Conservation (phyloP, 2,113 vertebrate species). For the Andinoacara biseriatus region DNA sequence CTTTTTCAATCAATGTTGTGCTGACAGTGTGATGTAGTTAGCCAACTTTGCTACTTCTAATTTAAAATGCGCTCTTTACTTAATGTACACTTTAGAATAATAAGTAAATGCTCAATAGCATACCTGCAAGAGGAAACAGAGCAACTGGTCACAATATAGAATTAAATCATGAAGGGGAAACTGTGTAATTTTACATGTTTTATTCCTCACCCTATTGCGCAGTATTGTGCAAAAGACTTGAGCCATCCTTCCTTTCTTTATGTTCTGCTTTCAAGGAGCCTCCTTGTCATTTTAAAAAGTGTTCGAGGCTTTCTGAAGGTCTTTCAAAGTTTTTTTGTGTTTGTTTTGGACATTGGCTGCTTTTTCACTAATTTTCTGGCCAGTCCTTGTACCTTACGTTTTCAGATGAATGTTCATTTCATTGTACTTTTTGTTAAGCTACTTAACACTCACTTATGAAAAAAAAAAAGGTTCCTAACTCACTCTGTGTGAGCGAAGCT, state of each 20-base stretch:
- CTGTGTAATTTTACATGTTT: not conserved
- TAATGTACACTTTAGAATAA: not conserved
- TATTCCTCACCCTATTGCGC: too few relatives aligned
- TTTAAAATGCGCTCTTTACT: not conserved
- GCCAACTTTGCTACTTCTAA: not conserved
- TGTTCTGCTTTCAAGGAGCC: too few relatives aligned
- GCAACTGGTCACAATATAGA: not conserved
- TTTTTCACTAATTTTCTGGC: not conserved
- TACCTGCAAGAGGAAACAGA: not conserved
- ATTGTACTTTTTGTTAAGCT: not conserved
- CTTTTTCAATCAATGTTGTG: not conserved
- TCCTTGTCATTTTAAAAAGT: too few relatives aligned
- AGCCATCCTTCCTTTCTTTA: too few relatives aligned
- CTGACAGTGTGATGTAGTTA: not conserved
- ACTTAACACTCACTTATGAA: not conserved
- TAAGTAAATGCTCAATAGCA: not conserved
- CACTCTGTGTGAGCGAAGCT: too few relatives aligned
- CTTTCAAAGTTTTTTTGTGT: not conserved
- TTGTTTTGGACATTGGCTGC: not conserved
- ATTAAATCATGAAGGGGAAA: not conserved
- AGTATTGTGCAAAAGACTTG: too few relatives aligned
- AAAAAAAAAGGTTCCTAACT: not conserved
- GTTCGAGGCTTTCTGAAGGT: not conserved
- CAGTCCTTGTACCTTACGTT: not conserved
- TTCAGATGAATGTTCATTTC: rapidly evolving